These are phyloP conservation scores for Steatocranus sp. DNA, from an alignment of 2,797 vertebrate genomes.

Conservation along the genomic window DNA sequence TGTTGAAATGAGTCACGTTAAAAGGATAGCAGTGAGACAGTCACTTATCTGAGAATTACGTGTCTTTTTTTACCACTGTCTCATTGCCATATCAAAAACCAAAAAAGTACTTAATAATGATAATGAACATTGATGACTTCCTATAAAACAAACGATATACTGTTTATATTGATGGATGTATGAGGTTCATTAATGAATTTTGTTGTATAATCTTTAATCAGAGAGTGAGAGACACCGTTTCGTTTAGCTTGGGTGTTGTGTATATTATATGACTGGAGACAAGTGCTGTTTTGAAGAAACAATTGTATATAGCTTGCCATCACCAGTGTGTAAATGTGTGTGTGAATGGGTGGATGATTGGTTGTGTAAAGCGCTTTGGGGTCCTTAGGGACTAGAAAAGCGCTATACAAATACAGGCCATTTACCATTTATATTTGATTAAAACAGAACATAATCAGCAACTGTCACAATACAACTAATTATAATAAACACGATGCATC, in stretches of 20 bases:
- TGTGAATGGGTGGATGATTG: too few relatives aligned
- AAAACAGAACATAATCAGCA: not conserved
- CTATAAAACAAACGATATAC: not conserved
- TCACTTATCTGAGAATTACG: not conserved
- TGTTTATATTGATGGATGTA: not conserved
- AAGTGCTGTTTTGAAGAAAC: not conserved
- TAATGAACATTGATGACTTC: not conserved
- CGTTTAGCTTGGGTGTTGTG: not conserved
- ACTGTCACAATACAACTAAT: not conserved
- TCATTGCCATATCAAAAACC: not conserved
- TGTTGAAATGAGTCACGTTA: slow-evolving; percentile 33
- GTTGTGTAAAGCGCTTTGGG: too few relatives aligned
- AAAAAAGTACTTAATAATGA: not conserved
- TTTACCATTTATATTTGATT: too few relatives aligned
- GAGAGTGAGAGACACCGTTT: not conserved
- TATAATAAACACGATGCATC: not conserved
- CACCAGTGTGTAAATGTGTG: too few relatives aligned
- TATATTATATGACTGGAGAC: not conserved
- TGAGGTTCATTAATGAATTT: not conserved
- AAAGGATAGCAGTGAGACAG: slow-evolving; percentile 14
- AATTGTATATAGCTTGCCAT: too few relatives aligned
- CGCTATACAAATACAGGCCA: too few relatives aligned
- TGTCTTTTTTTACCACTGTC: slow-evolving; percentile 28
- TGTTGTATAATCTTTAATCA: not conserved
- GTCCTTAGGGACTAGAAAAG: too few relatives aligned